Percentiles rank a stretch among this genome's conserved stretches.
These are phyloP conservation scores for Hedya salicella DNA, from an alignment of 2,888 invertebrate species.

Conservation along the genomic window DNA sequence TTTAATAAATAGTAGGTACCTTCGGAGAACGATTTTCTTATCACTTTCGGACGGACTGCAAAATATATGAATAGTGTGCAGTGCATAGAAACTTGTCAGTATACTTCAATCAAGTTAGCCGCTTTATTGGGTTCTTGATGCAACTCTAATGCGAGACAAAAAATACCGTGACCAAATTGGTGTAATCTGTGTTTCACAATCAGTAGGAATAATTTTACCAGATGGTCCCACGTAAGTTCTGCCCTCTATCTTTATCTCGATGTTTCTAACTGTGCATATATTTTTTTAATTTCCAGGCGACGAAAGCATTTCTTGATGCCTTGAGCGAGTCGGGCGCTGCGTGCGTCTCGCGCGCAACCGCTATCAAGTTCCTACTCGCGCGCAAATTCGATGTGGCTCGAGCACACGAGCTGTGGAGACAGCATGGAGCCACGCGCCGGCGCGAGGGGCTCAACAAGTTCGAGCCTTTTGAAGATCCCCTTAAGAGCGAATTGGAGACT, in stretches of 20 bases:
- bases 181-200: no score
- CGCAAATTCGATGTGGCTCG: slow-evolving; percentile 97
- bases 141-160: no score
- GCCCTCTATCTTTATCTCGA: not conserved
- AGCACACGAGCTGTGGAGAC: slow-evolving; percentile 95
- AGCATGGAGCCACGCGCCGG: slow-evolving; percentile 95
- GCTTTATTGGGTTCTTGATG: no score
- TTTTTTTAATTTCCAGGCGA: slow-evolving; percentile 86
- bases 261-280: not conserved
- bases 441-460: slow-evolving; percentile 94
- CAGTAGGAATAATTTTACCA: no score
- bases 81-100: no score
- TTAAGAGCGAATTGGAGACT: slow-evolving; percentile 94
- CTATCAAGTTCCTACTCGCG: slow-evolving; percentile 95
- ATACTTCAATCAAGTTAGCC: no score
- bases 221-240: no score
- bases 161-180: no score
- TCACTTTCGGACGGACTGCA: no score
- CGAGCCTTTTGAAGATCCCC: slow-evolving; percentile 92
- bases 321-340: slow-evolving; percentile 85
- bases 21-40: no score
- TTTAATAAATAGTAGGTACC: no score
- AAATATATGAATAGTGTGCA: no score
- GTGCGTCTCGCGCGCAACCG: slow-evolving; percentile 92
- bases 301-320: slow-evolving; percentile 92